A percentile compares a stretch with the other conserved stretches of the same genome.
Evolutionary conservation across 2,797 vertebrate genomes (phyloP).

Genomic region (Astyanax mexicanus): DNA sequence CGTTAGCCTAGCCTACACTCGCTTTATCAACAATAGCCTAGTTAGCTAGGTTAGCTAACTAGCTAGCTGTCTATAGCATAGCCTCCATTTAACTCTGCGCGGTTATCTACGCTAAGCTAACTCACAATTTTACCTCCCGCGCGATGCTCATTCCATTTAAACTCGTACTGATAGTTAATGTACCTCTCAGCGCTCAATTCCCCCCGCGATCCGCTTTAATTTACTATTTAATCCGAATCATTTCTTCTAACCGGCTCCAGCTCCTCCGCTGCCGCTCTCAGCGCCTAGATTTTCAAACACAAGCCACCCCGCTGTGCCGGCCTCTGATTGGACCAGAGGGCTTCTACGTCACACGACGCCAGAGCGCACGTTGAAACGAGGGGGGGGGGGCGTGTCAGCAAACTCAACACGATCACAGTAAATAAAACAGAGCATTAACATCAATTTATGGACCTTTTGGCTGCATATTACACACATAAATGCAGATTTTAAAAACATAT

Average conservation of each 20-base stretch:
- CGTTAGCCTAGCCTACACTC: too few relatives aligned
- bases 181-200: conserved; percentile 20
- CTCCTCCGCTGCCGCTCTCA: conserved; percentile 21
- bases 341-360: conserved; percentile 21
- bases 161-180: neutral
- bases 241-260: neutral
- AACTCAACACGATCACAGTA: too few relatives aligned
- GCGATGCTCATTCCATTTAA: neutral
- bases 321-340: conserved; percentile 66
- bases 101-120: too few relatives aligned
- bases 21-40: too few relatives aligned
- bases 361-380: conserved; percentile 24
- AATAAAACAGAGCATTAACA: too few relatives aligned
- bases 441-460: too few relatives aligned
- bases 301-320: conserved; percentile 58
- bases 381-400: conserved; percentile 27
- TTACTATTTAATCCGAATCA: neutral
- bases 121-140: neutral
- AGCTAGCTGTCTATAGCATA: neutral
- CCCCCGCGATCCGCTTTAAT: neutral
- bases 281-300: conserved; percentile 83
- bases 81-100: too few relatives aligned
- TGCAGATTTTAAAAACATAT: too few relatives aligned
- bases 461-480: too few relatives aligned
- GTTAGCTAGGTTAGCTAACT: too few relatives aligned